phyloP scores from a whole-genome alignment of 92 coral and sea anemone genomes.

The Umimayanthus chanpuru region DNA sequence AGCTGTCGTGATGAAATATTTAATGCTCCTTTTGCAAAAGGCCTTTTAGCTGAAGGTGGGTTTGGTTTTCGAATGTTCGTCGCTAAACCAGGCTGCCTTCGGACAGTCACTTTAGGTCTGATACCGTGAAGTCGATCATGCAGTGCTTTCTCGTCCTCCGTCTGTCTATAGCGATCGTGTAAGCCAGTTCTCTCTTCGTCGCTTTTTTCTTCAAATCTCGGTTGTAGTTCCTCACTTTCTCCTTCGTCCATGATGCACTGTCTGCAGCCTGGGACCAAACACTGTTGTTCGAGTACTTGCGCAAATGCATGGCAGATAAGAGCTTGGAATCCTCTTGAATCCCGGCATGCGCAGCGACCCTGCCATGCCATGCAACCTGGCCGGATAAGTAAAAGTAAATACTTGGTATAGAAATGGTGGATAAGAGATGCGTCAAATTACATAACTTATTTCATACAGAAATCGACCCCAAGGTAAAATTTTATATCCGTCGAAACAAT shows the following conservation, averaged over 20 bases:
- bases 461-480: no score
- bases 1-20: background rate
- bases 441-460: no score
- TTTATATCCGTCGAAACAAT: no score
- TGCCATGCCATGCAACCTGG: conserved; percentile 38
- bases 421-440: no score
- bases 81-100: background rate
- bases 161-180: background rate
- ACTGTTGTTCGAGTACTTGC: conserved; percentile 29
- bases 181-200: background rate
- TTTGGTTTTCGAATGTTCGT: background rate
- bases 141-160: background rate
- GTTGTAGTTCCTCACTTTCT: conserved; percentile 1
- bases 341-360: conserved; percentile 40
- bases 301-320: conserved; percentile 37
- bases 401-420: no score
- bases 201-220: background rate
- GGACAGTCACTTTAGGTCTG: background rate
- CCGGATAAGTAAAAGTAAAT: background rate
- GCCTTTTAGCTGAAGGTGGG: conserved; percentile 10
- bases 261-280: conserved; percentile 43
- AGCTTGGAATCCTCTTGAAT: conserved; percentile 21
- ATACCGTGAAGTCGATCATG: conserved; percentile 20
- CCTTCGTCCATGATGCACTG: conserved; percentile 29
- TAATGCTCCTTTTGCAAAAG: background rate